Base-by-base conservation (phyloP, 2,113 vertebrate species). In the Syrmaticus mikado region DNA sequence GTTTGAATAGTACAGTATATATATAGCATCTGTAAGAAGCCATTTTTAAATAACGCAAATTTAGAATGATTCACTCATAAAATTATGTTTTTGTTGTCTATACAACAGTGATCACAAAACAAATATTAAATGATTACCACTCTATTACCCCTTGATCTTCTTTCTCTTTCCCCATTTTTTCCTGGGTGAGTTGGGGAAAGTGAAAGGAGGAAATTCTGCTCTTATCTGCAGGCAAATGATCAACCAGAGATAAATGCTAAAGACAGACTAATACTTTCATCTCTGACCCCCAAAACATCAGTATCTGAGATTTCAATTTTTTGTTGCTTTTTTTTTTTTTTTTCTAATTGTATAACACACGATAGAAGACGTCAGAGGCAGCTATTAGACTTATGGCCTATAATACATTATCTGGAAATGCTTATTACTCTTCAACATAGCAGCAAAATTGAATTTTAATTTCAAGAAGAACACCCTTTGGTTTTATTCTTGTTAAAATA, bases 291-390 rank as follows among this genome's bases (percentile, higher is more conserved):
- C 41, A 43, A 43, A 43, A 60, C 13, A 79, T 68, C 53, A 57
- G 16, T 82, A 22, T 10, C 78, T 85, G n/a, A 70, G 45, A 16
- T 66, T 70, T 83, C 68, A 74, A 16, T 15, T 12, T 22, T 15
- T 74, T 48, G 48, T 6, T 48, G 46, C 11, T 12, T 57, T 15
- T 20, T 11, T 40, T 52, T 11, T 40, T 52, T 38, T 38, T 38
- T 58, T 84, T 89, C 57, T n/a, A 1, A 88, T 55, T 77, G n/a
- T 36, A 91, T 70, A 94, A 75, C 50, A 25, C 22, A 81, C 8
- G 20, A 77, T 7, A 1, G 17, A 61, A 91, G 61, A 60, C 43
- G 57, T 53, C 52, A 86, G 50, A 87, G 70, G 8, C 14, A 67
- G 41, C 38, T 76, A 13, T 45, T 21, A 67, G 34, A 21, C 13